Percentiles rank a stretch among this genome's conserved stretches.
Evolutionary conservation across 2,113 vertebrate species (phyloP).

Genomic region (Pimephales promelas): DNA sequence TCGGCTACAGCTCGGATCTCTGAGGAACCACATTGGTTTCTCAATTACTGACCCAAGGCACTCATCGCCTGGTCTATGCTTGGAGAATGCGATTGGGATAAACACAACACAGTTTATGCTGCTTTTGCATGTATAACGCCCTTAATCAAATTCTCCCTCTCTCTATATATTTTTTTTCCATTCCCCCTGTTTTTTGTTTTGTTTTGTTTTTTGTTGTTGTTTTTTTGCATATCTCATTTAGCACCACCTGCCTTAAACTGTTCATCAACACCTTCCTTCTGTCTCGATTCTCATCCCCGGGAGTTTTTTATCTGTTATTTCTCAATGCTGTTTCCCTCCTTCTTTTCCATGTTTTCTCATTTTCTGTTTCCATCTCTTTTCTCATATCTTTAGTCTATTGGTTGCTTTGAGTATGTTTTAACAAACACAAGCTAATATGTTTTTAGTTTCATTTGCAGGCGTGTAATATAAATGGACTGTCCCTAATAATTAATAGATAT

Average conservation of each 20-base stretch:
- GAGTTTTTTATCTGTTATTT: neutral
- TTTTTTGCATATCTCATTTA: slow-evolving; percentile 20
- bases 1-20: slow-evolving; percentile 26
- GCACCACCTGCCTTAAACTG: neutral
- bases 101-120: slow-evolving; percentile 30
- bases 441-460: slow-evolving; percentile 75
- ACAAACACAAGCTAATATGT: slow-evolving; percentile 73
- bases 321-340: neutral
- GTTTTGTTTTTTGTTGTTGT: too few relatives aligned
- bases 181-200: neutral
- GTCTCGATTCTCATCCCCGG: slow-evolving; percentile 6
- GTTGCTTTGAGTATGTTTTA: slow-evolving; percentile 65
- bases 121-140: slow-evolving; percentile 25
- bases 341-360: neutral
- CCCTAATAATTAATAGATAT: slow-evolving; percentile 71
- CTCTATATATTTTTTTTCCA: slow-evolving; percentile 15
- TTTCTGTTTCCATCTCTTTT: slow-evolving; percentile 4
- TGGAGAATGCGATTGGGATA: slow-evolving; percentile 40
- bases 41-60: slow-evolving; percentile 41
- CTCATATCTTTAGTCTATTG: slow-evolving; percentile 53
- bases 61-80: slow-evolving; percentile 7
- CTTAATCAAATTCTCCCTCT: slow-evolving; percentile 45
- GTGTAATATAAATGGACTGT: slow-evolving; percentile 68
- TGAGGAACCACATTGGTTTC: slow-evolving; percentile 39
- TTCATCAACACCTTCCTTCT: slow-evolving; percentile 12